Evolutionary conservation across 2,113 vertebrate genomes (phyloP), one percentile per base, ranked within the genome.

Genomic region (Sitta europaea): DNA sequence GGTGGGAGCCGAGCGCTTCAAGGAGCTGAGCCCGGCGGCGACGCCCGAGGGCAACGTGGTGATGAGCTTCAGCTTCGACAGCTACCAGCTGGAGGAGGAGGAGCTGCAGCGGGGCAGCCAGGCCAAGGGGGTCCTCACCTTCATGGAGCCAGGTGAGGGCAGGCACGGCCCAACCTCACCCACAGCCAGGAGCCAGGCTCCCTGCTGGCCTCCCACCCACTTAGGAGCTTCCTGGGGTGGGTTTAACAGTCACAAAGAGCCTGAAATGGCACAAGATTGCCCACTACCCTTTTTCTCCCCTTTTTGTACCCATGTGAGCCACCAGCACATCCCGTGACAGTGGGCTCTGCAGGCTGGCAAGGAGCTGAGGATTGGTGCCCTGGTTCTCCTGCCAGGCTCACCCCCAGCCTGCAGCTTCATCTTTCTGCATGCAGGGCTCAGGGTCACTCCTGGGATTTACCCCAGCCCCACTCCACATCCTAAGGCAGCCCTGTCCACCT

Each of bases 21-120:
- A 98, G 97, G 98, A 98, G 70, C 83, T 98, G 92, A 98, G 98
- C 25, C 94, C 98, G 2, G 97, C 27, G 2, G 97, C 96, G 71
- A 98, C 98, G 0, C 98, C 98, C 0, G 99, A 99, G 82, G 97
- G 98, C 19, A 98, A 98, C 18, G 96, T 99, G 96, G 98, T 99
- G 96, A 98, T 99, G 98, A 99, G 99, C 98, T 99, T 99, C 97
- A 99, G 99, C 97, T 99, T 99, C 6, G 98, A 99, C 97, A 98
- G 98, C 58, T 99, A 99, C 97, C 99, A 99, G 96, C 98, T 99
- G 97, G 99, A 99, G 93, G 99, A 99, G 94, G 98, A 98, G 15
- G 98, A 98, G 79, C 97, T 98, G 82, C 97, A 96, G 55, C 86
- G 95, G 93, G 98, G 98, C 7, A 97, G 97, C 77, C 98, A 98